A percentile compares a stretch with the other conserved stretches of the same genome.
phyloP scores from a whole-genome alignment of 2,888 invertebrate genomes.

The Halictus quadricinctus region DNA sequence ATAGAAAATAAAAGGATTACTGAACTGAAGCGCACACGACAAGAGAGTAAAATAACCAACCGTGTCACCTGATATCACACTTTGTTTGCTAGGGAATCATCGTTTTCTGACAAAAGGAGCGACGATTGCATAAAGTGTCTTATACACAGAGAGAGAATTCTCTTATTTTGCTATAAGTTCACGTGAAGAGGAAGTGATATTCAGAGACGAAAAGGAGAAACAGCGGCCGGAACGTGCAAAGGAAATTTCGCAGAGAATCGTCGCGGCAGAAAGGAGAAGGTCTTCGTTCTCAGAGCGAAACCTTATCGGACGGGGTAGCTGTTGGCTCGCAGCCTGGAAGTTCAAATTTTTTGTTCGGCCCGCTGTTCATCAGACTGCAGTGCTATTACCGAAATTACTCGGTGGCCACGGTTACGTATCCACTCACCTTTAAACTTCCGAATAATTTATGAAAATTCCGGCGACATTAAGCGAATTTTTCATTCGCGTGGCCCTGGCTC shows the following conservation, averaged over 20 bases:
- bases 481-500: not conserved
- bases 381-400: conserved; percentile 62
- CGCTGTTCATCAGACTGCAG: conserved; percentile 27
- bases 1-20: not conserved
- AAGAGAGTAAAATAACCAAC: not conserved
- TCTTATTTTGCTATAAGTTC: not conserved
- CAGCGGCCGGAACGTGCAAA: not conserved
- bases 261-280: not conserved
- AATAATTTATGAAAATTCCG: conserved; percentile 52
- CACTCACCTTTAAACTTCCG: conserved; percentile 20
- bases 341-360: conserved; percentile 42
- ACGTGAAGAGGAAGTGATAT: not conserved
- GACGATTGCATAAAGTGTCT: not conserved
- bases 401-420: conserved; percentile 24
- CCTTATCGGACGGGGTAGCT: conserved; percentile 11
- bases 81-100: not conserved
- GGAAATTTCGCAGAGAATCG: conserved; percentile 13
- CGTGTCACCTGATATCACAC: not conserved
- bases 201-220: not conserved
- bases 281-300: conserved; percentile 31
- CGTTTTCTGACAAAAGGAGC: not conserved
- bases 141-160: not conserved
- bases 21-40: not conserved
- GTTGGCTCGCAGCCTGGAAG: conserved; percentile 36
- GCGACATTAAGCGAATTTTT: conserved; percentile 24